phyloP scores from a whole-genome alignment of 1,140 invertebrate genomes.

The Gryllus bimaculatus region DNA sequence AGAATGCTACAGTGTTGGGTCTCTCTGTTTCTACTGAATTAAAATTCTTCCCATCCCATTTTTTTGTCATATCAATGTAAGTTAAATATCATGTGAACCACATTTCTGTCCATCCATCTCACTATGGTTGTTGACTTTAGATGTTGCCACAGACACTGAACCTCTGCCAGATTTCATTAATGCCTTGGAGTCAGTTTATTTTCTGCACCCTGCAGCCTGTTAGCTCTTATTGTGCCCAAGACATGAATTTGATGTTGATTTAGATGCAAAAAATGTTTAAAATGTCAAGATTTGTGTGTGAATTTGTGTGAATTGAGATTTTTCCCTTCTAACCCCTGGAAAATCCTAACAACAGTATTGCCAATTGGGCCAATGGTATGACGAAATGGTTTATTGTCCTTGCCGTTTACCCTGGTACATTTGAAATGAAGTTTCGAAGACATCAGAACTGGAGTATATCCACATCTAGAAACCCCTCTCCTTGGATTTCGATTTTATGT shows the following conservation, averaged over 20 bases:
- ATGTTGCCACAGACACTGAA: conserved; percentile 15
- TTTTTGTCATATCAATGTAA: conserved; percentile 21
- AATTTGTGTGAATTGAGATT: conserved; percentile 35
- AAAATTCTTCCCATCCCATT: conserved; percentile 23
- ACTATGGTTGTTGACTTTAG: conserved; percentile 27
- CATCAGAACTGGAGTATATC: conserved; percentile 26
- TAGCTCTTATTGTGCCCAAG: conserved; percentile 19
- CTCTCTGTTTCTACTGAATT: no score
- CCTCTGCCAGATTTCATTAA: conserved; percentile 23
- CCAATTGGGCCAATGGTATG: conserved; percentile 28
- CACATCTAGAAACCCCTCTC: conserved; percentile 32
- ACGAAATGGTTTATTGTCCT: conserved; percentile 8
- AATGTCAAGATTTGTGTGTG: conserved; percentile 32
- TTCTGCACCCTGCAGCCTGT: conserved; percentile 20
- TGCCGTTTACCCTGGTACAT: conserved; percentile 27
- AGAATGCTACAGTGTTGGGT: no score
- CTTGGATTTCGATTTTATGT: conserved; percentile 30
- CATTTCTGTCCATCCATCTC: conserved; percentile 27
- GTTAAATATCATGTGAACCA: conserved; percentile 30
- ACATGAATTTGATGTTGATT: conserved; percentile 18
- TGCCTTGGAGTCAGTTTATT: conserved; percentile 16
- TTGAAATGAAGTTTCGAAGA: conserved; percentile 30
- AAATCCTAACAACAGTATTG: conserved; percentile 29
- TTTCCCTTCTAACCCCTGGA: conserved; percentile 21
- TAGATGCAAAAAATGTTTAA: conserved; percentile 14